Evolutionary conservation across 2,113 vertebrate species (phyloP).

Genomic region (Pandion haliaetus): DNA sequence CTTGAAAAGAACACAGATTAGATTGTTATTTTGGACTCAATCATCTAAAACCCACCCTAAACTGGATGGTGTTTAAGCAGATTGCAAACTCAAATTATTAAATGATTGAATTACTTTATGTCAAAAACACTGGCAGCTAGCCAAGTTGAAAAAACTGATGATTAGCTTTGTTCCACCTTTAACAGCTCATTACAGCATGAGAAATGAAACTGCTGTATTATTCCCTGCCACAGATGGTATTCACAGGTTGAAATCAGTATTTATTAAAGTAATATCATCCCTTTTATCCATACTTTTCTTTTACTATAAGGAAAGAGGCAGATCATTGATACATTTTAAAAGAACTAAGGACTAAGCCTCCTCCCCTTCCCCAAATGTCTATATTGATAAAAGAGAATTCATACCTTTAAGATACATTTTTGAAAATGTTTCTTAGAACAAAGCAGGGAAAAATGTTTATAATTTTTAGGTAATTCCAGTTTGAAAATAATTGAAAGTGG

Average conservation of each 20-base stretch:
- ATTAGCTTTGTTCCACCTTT: slow-evolving; percentile 14
- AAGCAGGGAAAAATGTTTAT: background rate
- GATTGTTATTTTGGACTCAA: background rate
- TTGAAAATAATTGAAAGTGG: slow-evolving; percentile 12
- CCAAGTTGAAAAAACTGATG: slow-evolving; percentile 12
- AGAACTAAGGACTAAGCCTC: background rate
- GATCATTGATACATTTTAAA: background rate
- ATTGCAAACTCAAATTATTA: background rate
- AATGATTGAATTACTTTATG: slow-evolving; percentile 19
- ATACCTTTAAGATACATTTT: background rate
- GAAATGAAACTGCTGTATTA: background rate
- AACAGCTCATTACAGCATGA: background rate
- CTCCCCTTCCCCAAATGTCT: background rate
- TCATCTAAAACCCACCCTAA: background rate
- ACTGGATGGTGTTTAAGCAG: background rate
- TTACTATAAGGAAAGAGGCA: background rate
- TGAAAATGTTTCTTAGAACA: background rate
- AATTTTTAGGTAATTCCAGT: background rate
- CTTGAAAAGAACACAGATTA: background rate
- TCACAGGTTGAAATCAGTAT: background rate
- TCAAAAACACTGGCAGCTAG: slow-evolving; percentile 24
- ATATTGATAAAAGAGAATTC: background rate
- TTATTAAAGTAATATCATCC: background rate
- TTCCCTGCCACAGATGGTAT: slow-evolving; percentile 7
- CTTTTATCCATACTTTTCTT: background rate